Evolutionary conservation across 64 coral and sea anemone genomes (phyloP).

Genomic region (Pachyseris speciosa): DNA sequence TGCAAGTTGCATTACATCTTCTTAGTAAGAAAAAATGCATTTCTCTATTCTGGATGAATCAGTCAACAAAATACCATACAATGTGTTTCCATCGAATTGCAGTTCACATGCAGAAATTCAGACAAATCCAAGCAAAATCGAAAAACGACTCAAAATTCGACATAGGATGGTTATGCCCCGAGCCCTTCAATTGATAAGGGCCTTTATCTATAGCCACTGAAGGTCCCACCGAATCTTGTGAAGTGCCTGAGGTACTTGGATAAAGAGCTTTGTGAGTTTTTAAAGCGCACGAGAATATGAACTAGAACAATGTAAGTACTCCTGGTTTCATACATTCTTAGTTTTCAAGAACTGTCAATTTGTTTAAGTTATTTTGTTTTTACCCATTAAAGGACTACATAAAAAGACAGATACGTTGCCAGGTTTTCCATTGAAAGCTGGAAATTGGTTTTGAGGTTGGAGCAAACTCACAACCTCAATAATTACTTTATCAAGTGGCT

Average conservation of each 20-base stretch:
- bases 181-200: no score
- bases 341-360: not conserved
- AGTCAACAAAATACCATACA: no score
- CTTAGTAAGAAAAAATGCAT: no score
- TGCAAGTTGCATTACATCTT: no score
- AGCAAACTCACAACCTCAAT: not conserved
- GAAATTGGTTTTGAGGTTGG: not conserved
- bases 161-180: no score
- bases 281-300: not conserved
- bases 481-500: not conserved
- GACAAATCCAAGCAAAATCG: no score
- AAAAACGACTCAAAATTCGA: no score
- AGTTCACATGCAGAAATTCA: no score
- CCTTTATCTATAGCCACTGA: not conserved
- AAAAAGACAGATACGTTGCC: not conserved
- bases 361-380: not conserved
- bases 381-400: not conserved
- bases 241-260: not conserved
- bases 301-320: not conserved
- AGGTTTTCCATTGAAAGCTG: not conserved
- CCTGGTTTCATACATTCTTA: not conserved
- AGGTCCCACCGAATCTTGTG: not conserved
- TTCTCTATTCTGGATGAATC: no score
- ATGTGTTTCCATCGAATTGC: no score
- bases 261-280: not conserved